These are phyloP conservation scores for Naja naja DNA, from an alignment of 2,113 vertebrate species.

Conservation along the genomic window DNA sequence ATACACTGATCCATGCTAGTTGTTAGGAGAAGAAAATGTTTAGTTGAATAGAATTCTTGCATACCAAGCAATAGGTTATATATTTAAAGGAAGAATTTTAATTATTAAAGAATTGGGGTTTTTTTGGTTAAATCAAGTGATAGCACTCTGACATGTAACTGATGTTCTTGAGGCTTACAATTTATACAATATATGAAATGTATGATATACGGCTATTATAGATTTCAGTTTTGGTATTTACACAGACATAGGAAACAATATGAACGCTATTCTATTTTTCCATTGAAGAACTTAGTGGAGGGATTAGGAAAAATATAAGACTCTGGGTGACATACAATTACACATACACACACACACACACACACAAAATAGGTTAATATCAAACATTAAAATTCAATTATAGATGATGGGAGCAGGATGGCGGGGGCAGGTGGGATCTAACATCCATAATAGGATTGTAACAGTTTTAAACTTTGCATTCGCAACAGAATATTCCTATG, in stretches of 20 bases:
- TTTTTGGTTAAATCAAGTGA: slow-evolving; percentile 4
- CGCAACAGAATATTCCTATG: not conserved
- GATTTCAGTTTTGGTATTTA: not conserved
- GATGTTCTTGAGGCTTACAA: not conserved
- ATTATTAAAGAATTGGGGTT: not conserved
- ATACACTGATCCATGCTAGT: not conserved
- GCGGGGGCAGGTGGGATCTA: too few relatives aligned
- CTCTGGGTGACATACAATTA: not conserved
- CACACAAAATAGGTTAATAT: not conserved
- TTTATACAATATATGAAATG: not conserved
- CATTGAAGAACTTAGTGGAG: not conserved
- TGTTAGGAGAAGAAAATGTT: not conserved
- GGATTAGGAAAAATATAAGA: not conserved
- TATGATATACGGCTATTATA: not conserved
- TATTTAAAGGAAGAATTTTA: not conserved
- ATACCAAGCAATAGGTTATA: not conserved
- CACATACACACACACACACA: not conserved
- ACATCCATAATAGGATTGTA: not conserved
- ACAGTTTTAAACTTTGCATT: not conserved
- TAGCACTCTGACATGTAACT: not conserved
- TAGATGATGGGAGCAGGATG: not conserved
- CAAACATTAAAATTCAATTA: not conserved
- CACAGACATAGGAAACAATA: not conserved
- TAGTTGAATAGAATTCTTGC: not conserved
- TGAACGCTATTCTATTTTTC: not conserved